Evolutionary conservation across 2,797 vertebrate species (phyloP).

Genomic region (Scolopax bukidnonensis): DNA sequence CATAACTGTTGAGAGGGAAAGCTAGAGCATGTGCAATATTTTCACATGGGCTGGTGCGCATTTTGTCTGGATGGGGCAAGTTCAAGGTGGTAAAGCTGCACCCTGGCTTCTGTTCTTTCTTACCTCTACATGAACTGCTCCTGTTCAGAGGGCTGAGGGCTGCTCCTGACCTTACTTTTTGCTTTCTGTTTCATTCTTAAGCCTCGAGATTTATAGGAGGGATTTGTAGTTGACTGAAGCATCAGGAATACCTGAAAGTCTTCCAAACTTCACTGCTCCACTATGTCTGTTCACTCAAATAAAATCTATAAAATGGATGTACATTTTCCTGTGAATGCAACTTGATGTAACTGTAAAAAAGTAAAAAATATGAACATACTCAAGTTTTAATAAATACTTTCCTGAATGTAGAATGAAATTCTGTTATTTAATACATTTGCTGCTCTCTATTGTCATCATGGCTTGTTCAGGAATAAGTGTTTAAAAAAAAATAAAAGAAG

Average conservation of each 20-base stretch:
- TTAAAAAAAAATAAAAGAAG: background rate
- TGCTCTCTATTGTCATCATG: background rate
- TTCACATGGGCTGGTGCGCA: rapidly evolving
- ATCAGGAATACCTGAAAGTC: background rate
- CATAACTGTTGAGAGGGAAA: background rate
- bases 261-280: background rate
- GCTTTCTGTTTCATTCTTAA: background rate
- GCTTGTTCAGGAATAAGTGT: rapidly evolving
- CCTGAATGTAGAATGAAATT: background rate
- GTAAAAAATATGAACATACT: background rate
- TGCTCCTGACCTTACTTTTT: background rate
- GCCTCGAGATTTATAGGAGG: background rate
- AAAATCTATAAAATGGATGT: background rate
- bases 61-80: background rate
- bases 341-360: background rate
- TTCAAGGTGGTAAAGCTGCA: background rate
- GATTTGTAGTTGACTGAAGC: background rate
- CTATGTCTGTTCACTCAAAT: background rate
- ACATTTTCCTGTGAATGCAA: background rate
- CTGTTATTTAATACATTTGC: background rate
- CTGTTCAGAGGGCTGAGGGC: background rate
- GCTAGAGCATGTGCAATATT: background rate
- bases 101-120: background rate
- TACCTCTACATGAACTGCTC: background rate
- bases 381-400: background rate